These are phyloP conservation scores for Drosophila azteca DNA, from an alignment of 1,140 invertebrate species.

Conservation along the genomic window DNA sequence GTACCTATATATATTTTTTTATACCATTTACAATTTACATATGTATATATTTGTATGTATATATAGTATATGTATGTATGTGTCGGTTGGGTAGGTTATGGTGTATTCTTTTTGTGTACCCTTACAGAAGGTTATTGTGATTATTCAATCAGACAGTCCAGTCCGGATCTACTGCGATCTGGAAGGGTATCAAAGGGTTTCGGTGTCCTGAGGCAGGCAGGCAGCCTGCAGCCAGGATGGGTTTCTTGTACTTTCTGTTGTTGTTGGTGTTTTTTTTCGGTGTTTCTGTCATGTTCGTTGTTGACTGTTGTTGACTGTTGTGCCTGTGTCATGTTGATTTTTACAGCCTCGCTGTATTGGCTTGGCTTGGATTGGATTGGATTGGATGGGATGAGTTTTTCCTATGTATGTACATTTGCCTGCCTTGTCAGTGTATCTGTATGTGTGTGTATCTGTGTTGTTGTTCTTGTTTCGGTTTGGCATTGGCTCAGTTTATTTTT, in stretches of 20 bases:
- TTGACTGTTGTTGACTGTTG: slow-evolving; percentile 26
- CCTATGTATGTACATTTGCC: no score
- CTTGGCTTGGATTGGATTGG: slow-evolving; percentile 25
- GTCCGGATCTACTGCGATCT: no score
- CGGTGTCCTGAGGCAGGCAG: no score
- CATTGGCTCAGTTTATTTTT: slow-evolving; percentile 60
- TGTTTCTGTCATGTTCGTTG: slow-evolving; percentile 15
- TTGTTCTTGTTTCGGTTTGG: slow-evolving; percentile 62
- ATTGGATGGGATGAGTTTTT: slow-evolving; percentile 46
- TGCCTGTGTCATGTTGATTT: slow-evolving; percentile 49
- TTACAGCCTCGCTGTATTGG: slow-evolving; percentile 39
- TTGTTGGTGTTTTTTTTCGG: not conserved
- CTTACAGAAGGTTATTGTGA: no score
- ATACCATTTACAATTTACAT: slow-evolving; percentile 66
- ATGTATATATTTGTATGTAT: slow-evolving; percentile 25
- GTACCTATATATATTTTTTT: slow-evolving; percentile 14
- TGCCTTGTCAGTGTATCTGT: no score
- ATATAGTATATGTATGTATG: not conserved
- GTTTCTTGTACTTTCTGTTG: no score
- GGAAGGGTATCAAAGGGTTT: no score
- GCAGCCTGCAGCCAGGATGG: no score
- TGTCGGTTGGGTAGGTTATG: not conserved
- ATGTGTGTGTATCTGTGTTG: slow-evolving; percentile 44
- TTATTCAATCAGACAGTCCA: no score
- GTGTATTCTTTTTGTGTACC: slow-evolving; percentile 8